phyloP scores from a whole-genome alignment of 2,888 invertebrate species.

The Philhelius pedissequus region DNA sequence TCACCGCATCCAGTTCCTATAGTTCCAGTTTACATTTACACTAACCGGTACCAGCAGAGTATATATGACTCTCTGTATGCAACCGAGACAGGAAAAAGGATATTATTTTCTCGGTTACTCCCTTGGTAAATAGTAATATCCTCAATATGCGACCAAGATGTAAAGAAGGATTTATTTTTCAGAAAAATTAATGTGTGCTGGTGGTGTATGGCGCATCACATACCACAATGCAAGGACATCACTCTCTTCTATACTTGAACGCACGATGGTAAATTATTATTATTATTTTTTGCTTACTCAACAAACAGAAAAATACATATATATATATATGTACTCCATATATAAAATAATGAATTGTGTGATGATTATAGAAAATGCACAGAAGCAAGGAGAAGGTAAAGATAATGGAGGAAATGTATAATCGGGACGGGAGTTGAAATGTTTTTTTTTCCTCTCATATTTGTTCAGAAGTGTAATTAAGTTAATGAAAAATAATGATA shows the following conservation, averaged over 20 bases:
- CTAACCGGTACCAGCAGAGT: not conserved
- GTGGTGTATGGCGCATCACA: not conserved
- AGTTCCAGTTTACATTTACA: not conserved
- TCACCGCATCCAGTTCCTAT: not conserved
- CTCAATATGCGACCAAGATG: conserved; percentile 1
- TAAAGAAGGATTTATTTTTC: conserved; percentile 3
- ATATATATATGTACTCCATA: no score
- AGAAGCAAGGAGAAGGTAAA: not conserved
- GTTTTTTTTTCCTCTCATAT: not conserved
- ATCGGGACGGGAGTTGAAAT: not conserved
- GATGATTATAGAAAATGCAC: not conserved
- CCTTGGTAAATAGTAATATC: conserved; percentile 30
- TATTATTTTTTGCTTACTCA: conserved; percentile 4
- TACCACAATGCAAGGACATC: conserved; percentile 25
- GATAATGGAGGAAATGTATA: not conserved
- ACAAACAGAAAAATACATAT: not conserved
- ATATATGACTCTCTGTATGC: not conserved
- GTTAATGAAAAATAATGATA: not conserved
- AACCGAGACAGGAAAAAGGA: conserved; percentile 10
- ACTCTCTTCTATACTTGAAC: not conserved
- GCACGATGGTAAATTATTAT: conserved; percentile 8
- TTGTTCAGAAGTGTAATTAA: not conserved
- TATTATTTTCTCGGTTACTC: conserved; percentile 13
- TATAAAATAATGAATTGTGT: not conserved
- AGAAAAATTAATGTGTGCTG: conserved; percentile 5